A percentile compares a stretch with the other conserved stretches of the same genome.
These are phyloP conservation scores for Myiothlypis chrysogaster DNA, from an alignment of 2,797 vertebrate species.

Conservation along the genomic window DNA sequence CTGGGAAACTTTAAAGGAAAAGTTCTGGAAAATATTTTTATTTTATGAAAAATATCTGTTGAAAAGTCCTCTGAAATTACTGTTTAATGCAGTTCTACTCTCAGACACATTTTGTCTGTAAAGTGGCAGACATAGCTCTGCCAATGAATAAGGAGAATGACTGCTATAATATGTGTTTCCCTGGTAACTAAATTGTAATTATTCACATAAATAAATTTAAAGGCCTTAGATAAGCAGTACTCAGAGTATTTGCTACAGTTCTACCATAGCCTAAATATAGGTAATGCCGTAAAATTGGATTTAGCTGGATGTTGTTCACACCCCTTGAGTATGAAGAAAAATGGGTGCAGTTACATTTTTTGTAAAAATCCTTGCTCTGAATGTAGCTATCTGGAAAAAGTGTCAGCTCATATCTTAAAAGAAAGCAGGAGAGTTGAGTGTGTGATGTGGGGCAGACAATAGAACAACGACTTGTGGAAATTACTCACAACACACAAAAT, in stretches of 20 bases:
- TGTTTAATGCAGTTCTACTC: neutral
- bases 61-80: neutral
- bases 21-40: neutral
- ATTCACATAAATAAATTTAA: neutral
- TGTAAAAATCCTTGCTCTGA: neutral
- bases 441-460: neutral
- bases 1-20: neutral
- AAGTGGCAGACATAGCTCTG: neutral
- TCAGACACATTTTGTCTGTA: neutral
- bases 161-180: neutral
- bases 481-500: neutral
- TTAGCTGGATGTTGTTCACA: neutral
- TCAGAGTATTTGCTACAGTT: neutral
- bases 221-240: neutral
- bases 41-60: neutral
- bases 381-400: neutral
- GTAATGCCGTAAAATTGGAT: neutral
- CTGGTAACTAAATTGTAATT: neutral
- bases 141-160: neutral
- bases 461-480: neutral
- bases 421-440: neutral
- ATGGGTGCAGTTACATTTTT: neutral
- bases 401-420: neutral
- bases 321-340: neutral
- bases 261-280: neutral